phyloP scores from a whole-genome alignment of 2,797 vertebrate genomes.

The Protonibea diacanthus region DNA sequence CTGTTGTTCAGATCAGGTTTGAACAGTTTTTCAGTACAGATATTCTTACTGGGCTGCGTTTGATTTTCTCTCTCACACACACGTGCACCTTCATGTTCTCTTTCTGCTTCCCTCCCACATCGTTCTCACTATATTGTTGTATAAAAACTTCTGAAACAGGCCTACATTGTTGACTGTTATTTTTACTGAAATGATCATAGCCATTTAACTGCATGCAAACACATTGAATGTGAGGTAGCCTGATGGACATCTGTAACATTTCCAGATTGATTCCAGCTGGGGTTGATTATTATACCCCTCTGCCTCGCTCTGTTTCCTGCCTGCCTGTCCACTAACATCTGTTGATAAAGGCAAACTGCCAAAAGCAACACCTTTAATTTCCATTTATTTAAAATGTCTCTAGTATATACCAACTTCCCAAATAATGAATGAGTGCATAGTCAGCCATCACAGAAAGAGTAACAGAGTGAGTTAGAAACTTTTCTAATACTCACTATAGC shows the following conservation, averaged over 20 bases:
- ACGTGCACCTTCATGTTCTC: background rate
- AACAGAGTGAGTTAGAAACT: background rate
- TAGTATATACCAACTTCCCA: too few species aligned
- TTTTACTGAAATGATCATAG: background rate
- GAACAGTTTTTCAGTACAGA: background rate
- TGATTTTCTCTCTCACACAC: too few species aligned
- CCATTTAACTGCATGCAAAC: background rate
- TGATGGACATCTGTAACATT: background rate
- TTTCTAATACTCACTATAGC: conserved; percentile 92
- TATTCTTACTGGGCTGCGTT: background rate
- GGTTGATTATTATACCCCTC: background rate
- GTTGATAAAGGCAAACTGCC: background rate
- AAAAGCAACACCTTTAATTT: background rate
- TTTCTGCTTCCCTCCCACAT: background rate
- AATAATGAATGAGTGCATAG: background rate
- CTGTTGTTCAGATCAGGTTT: too few species aligned
- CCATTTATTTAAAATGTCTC: background rate
- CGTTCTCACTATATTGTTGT: background rate
- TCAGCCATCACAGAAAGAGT: background rate
- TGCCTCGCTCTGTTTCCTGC: background rate
- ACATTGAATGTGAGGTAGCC: background rate
- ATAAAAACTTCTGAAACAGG: background rate
- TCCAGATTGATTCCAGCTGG: background rate
- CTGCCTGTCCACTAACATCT: background rate
- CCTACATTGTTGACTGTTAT: background rate